These are phyloP conservation scores for Stenopsyche tienmushanensis DNA, from an alignment of 1,140 invertebrate genomes.

Conservation along the genomic window DNA sequence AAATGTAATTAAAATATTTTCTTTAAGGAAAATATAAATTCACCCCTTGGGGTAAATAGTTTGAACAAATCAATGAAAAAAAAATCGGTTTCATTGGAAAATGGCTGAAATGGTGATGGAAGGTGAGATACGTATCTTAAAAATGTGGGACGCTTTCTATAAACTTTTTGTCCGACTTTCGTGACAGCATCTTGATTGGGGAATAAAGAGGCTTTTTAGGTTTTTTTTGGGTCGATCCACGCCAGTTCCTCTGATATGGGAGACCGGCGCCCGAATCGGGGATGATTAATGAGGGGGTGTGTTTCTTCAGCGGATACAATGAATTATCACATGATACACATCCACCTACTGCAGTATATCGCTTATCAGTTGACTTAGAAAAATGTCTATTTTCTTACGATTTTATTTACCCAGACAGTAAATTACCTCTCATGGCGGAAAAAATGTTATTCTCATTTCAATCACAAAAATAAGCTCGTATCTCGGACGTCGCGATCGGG, in stretches of 20 bases:
- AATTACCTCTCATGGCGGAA: too few species aligned
- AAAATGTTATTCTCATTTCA: too few species aligned
- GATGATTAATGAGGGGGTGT: conserved; percentile 30
- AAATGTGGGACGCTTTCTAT: background rate
- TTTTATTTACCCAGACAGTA: too few species aligned
- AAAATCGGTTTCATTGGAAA: too few species aligned
- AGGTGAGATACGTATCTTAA: background rate
- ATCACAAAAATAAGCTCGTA: too few species aligned
- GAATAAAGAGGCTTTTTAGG: conserved; percentile 24
- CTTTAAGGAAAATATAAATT: too few species aligned
- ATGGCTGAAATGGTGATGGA: too few species aligned
- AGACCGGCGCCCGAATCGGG: background rate
- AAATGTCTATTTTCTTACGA: too few species aligned
- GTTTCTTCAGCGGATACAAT: conserved; percentile 21
- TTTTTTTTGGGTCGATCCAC: conserved; percentile 18
- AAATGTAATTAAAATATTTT: too few species aligned
- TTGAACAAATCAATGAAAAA: too few species aligned
- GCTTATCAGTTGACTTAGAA: too few species aligned
- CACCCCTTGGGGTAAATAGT: too few species aligned
- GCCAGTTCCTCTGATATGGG: conserved; percentile 18
- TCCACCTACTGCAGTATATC: conserved; percentile 4
- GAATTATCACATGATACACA: conserved; percentile 26
- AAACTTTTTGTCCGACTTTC: conserved; percentile 20
- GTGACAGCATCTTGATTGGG: conserved; percentile 28
- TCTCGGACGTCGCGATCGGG: background rate